Percentiles rank a stretch among this genome's conserved stretches.
phyloP scores from a whole-genome alignment of 2,888 invertebrate genomes.

The Odontothrips loti region DNA sequence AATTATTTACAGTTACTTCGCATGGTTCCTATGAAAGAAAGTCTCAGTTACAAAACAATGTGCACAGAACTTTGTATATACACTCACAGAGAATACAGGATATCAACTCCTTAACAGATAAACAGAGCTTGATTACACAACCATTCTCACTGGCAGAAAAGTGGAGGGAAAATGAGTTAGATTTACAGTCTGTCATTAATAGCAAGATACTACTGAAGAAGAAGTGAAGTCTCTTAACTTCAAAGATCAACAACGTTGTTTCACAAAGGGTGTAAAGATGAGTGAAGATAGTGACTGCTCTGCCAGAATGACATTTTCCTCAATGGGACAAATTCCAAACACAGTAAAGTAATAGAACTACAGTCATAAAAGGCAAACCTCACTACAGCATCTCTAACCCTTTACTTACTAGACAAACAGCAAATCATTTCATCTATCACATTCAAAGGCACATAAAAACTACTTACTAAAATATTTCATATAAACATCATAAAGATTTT shows the following conservation, averaged over 20 bases:
- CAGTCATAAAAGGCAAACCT: neutral
- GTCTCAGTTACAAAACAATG: conserved; percentile 5
- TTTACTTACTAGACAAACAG: neutral
- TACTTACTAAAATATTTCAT: neutral
- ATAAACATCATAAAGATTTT: neutral
- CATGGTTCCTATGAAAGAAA: conserved; percentile 13
- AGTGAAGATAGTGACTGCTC: neutral
- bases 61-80: neutral
- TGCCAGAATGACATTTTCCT: neutral
- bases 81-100: neutral
- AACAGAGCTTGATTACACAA: neutral
- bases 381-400: neutral
- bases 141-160: neutral
- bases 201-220: too few relatives aligned
- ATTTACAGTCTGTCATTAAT: too few relatives aligned
- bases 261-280: neutral
- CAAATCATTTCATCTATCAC: neutral
- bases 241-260: too few relatives aligned
- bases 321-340: neutral
- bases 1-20: neutral
- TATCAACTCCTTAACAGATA: neutral
- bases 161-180: neutral
- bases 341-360: neutral
- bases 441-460: conserved; percentile 18
- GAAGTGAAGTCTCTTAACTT: too few relatives aligned